Conservation (phyloP, 2,888 invertebrate species). For the Caenorhabditis wallacei region DNA sequence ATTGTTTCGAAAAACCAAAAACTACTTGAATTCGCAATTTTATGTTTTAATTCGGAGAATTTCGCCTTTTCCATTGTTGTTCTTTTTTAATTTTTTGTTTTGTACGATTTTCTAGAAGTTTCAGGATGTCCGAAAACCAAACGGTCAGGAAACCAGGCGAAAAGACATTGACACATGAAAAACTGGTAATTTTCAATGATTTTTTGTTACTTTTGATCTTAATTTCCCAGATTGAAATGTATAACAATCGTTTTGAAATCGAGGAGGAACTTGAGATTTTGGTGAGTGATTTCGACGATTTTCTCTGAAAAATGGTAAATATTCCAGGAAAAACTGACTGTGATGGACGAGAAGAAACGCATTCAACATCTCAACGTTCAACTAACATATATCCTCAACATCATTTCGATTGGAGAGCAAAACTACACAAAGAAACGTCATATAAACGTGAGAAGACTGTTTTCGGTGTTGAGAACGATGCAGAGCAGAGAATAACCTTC, state of each 20-base stretch:
- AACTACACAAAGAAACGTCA: not conserved
- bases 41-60: too few relatives aligned
- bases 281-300: not conserved
- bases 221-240: not conserved
- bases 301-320: not conserved
- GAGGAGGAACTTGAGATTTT: constrained; percentile 11
- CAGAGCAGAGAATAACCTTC: not conserved
- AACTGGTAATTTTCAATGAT: not conserved
- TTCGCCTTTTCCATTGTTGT: too few relatives aligned
- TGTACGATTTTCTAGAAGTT: too few relatives aligned
- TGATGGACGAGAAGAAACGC: not conserved
- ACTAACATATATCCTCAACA: not conserved
- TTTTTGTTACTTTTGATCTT: not conserved
- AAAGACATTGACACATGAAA: not conserved
- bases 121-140: not conserved
- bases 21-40: too few relatives aligned
- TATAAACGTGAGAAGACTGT: not conserved
- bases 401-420: constrained; percentile 1
- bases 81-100: not conserved
- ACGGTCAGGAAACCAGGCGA: not conserved
- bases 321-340: not conserved
- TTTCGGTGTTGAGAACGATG: not conserved
- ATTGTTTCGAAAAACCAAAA: too few relatives aligned
- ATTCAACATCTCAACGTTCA: not conserved
- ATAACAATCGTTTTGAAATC: constrained; percentile 15